Percentiles rank a stretch among this genome's conserved stretches.
phyloP scores from a whole-genome alignment of 2,888 invertebrate genomes.

The Thyatira batis region DNA sequence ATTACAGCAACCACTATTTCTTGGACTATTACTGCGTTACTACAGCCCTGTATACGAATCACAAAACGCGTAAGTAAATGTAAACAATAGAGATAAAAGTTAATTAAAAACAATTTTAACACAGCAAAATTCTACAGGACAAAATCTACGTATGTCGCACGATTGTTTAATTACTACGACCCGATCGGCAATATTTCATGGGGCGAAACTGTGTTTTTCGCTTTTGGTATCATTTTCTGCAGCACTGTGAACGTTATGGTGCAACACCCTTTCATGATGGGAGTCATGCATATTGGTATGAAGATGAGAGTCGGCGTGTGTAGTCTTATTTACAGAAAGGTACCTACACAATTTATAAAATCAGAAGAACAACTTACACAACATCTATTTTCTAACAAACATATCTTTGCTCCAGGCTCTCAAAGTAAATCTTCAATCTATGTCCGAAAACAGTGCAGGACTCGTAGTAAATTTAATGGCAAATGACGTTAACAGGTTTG shows the following conservation, averaged over 20 bases:
- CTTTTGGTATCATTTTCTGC: constrained; percentile 84
- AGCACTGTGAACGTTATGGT: constrained; percentile 84
- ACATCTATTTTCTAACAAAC: neutral
- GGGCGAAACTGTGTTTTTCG: constrained; percentile 86
- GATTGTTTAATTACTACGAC: constrained; percentile 84
- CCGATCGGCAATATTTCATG: constrained; percentile 72
- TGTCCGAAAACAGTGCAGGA: constrained; percentile 69
- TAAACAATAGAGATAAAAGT: too few relatives aligned
- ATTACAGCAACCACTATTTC: constrained; percentile 85
- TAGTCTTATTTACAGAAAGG: constrained; percentile 93
- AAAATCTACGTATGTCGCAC: constrained; percentile 81
- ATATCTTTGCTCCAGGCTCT: constrained; percentile 52
- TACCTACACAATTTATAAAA: constrained; percentile 39
- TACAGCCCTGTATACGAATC: constrained; percentile 70
- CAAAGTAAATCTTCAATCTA: constrained; percentile 68
- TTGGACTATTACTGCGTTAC: constrained; percentile 83
- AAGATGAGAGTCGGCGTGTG: constrained; percentile 91
- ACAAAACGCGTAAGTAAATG: constrained; percentile 53
- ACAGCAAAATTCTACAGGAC: constrained; percentile 51
- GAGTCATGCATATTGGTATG: constrained; percentile 90
- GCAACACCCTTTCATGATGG: constrained; percentile 87
- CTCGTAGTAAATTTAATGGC: constrained; percentile 85
- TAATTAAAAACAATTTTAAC: neutral
- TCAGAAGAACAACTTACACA: neutral
- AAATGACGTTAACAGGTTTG: constrained; percentile 90